Base-by-base conservation (phyloP, 2,888 invertebrate genomes). In the Drosophila colorata region DNA sequence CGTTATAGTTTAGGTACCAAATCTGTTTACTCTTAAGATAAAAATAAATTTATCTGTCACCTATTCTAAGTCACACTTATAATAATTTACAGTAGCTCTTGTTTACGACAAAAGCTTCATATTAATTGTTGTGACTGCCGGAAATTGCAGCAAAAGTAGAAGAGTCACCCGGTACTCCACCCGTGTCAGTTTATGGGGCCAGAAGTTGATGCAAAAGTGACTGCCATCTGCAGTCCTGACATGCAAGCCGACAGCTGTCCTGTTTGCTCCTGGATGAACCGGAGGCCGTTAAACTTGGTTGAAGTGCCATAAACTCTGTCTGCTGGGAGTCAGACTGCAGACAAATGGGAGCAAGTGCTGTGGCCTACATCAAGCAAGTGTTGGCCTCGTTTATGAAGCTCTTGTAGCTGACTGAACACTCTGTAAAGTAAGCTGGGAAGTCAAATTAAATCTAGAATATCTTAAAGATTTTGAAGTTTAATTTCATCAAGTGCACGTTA, bases 151-250 rank as follows among this genome's bases (percentile, higher is more conserved):
- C 2, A 25, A 46, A 14, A 49, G 13, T 33, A 33, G 11, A 11
- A 31, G n/a, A 51, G 13, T 18, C 35, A 40, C 16, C 37, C 28
- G 28, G 31, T 25, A 20, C 37, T 49, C 31, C 48, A 40, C 9
- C 28, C 20, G 16, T 46, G 49, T 18, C 46, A 51, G 46, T 18
- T 16, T 6, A 33, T 16, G 55, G 16, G 48, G 56, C 43, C 37
- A 18, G 35, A 8, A 43, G 14, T 28, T 31, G 60, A 31, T 13
- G 18, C 8, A 41, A 14, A 18, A 31, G 16, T 38, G 43, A 43
- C 58, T 63, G 72, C 47, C 70, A 64, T 60, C 61, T 68, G 65
- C 18, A 41, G 23, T 53, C 16, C 6, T 66, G 51, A 35, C 60
- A 47, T 25, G 58, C 61, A 40, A 47, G 47, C 33, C 13, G 47